Conservation (phyloP, 1,140 invertebrate species). For the Drosophila funebris region DNA sequence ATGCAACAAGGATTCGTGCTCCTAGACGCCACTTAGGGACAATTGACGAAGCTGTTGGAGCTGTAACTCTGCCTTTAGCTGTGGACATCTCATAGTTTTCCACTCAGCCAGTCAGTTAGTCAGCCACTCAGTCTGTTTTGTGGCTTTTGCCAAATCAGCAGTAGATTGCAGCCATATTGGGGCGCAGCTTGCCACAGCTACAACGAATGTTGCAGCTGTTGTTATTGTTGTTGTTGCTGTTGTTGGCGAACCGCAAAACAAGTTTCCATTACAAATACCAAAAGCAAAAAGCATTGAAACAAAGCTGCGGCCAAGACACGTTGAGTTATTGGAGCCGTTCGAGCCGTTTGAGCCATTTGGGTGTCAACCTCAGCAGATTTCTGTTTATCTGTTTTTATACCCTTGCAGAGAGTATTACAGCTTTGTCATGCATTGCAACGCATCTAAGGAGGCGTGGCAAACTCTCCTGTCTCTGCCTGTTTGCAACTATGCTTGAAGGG, state of each 20-base stretch:
- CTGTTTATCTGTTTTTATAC: conserved; percentile 3
- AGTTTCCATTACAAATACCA: conserved; percentile 64
- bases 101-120: not conserved
- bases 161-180: conserved; percentile 50
- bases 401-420: not conserved
- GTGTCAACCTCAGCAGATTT: conserved; percentile 75
- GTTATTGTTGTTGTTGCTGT: conserved; percentile 4
- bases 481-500: too few relatives aligned
- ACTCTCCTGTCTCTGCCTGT: too few relatives aligned
- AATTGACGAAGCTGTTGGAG: conserved; percentile 40
- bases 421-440: not conserved
- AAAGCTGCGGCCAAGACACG: conserved; percentile 3
- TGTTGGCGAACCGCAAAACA: conserved; percentile 38
- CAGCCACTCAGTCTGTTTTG: not conserved
- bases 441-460: too few relatives aligned
- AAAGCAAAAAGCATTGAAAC: conserved; percentile 27
- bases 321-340: conserved; percentile 57
- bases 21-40: conserved; percentile 48
- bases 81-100: not conserved
- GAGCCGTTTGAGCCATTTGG: conserved; percentile 22
- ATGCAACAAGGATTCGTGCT: conserved; percentile 9
- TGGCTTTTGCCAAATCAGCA: conserved; percentile 63
- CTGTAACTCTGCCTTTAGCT: conserved; percentile 7
- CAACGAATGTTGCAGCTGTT: conserved; percentile 17
- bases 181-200: conserved; percentile 22